Percentiles rank a stretch among this genome's conserved stretches.
Evolutionary conservation across 2,888 invertebrate genomes (phyloP).

Genomic region (Pimpla rufipes): DNA sequence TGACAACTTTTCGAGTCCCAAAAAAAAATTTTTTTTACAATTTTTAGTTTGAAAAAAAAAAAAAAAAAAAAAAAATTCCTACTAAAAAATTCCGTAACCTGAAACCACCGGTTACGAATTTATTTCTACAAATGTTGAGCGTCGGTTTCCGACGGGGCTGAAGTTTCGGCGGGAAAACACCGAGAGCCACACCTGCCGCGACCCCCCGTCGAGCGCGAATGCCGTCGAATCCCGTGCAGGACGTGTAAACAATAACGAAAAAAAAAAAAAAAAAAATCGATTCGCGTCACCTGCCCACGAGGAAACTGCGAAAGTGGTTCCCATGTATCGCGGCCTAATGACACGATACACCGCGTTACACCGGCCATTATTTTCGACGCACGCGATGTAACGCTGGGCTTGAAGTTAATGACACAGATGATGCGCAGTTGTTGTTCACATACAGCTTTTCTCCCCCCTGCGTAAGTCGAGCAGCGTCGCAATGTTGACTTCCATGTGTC

Average conservation of each 20-base stretch:
- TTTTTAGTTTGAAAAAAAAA: too few relatives aligned
- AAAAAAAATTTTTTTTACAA: too few relatives aligned
- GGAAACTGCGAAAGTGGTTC: slow-evolving; percentile 72
- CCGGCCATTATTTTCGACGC: slow-evolving; percentile 38
- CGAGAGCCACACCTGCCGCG: slow-evolving; percentile 54
- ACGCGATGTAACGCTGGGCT: slow-evolving; percentile 18
- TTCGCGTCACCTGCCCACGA: slow-evolving; percentile 77
- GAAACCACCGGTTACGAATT: too few relatives aligned
- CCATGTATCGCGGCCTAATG: slow-evolving; percentile 72
- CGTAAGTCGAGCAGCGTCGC: too few relatives aligned
- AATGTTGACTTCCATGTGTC: slow-evolving; percentile 18
- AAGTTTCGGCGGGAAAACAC: slow-evolving; percentile 51
- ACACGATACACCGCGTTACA: slow-evolving; percentile 29
- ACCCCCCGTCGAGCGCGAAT: slow-evolving; percentile 53
- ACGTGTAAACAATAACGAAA: slow-evolving; percentile 54
- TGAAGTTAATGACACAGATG: slow-evolving; percentile 56
- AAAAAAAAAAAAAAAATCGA: slow-evolving; percentile 75
- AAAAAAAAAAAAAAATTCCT: too few relatives aligned
- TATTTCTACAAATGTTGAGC: too few relatives aligned
- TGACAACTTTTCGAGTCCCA: too few relatives aligned
- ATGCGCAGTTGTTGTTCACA: too few relatives aligned
- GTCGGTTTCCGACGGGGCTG: neutral
- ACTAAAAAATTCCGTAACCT: too few relatives aligned
- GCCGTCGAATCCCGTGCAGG: slow-evolving; percentile 35
- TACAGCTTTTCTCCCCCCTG: slow-evolving; percentile 19